Evolutionary conservation across 2,888 invertebrate genomes (phyloP).

Genomic region (Acanthosepion lycidas): DNA sequence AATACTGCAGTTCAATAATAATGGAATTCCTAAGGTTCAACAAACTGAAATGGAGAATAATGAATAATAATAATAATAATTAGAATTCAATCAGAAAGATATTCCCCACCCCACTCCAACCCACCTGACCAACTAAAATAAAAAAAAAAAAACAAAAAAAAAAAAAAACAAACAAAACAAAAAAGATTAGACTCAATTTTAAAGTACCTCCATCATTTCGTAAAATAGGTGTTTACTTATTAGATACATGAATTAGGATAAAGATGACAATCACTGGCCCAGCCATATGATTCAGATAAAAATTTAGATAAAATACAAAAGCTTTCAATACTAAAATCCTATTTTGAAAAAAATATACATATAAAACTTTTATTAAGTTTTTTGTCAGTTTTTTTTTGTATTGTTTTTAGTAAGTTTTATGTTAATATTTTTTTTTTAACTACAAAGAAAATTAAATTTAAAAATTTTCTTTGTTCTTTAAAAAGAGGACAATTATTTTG

Average conservation of each 20-base stretch:
- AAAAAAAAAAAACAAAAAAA: no score
- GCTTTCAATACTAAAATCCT: background rate
- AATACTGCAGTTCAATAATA: constrained; percentile 18
- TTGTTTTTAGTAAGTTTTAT: background rate
- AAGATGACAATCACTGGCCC: background rate
- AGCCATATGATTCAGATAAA: background rate
- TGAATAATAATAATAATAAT: background rate
- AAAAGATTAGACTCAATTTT: background rate
- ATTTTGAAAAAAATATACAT: background rate
- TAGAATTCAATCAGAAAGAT: background rate
- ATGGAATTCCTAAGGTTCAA: background rate
- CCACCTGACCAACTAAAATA: no score
- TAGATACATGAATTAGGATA: background rate
- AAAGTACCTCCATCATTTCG: background rate
- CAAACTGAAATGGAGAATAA: background rate
- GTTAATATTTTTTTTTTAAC: background rate
- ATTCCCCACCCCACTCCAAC: background rate
- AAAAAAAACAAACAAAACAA: background rate
- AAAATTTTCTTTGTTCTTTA: background rate
- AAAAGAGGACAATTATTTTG: background rate
- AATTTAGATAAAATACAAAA: background rate
- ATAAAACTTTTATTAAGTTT: no score
- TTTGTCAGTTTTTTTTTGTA: no score
- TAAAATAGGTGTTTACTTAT: background rate
- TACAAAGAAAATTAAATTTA: background rate